Evolutionary conservation across 2,113 vertebrate genomes (phyloP).

Genomic region (Benitochromis conjunctus): DNA sequence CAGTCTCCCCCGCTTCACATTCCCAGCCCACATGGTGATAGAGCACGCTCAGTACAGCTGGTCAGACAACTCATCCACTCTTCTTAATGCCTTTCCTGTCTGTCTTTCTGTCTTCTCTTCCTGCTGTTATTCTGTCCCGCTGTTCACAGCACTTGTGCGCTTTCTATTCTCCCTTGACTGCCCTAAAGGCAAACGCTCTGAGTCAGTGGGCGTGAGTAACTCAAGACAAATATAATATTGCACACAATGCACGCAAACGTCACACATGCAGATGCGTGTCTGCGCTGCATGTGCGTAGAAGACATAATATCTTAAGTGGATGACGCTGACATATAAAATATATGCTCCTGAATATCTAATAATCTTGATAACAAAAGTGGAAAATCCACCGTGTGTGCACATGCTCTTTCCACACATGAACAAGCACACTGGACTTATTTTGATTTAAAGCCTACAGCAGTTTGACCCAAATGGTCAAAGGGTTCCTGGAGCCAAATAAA

Average conservation of each 20-base stretch:
- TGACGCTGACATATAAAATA: not conserved
- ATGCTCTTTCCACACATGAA: not conserved
- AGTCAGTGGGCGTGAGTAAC: slow-evolving; percentile 40
- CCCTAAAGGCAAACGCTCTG: slow-evolving; percentile 31
- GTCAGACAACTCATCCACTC: slow-evolving; percentile 38
- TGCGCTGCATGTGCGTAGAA: not conserved
- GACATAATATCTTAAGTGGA: not conserved
- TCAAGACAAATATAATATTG: slow-evolving; percentile 8
- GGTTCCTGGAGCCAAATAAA: slow-evolving; percentile 21
- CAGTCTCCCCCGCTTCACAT: not conserved
- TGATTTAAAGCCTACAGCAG: slow-evolving; percentile 25
- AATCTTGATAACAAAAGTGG: not conserved
- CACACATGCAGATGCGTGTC: not conserved
- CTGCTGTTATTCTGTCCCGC: not conserved
- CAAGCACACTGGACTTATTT: slow-evolving; percentile 1
- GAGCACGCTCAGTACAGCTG: slow-evolving; percentile 42
- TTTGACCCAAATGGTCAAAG: slow-evolving; percentile 53
- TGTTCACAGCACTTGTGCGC: slow-evolving; percentile 17
- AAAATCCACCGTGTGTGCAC: not conserved
- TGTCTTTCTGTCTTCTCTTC: not conserved
- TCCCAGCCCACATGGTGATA: slow-evolving; percentile 28
- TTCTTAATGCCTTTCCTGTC: slow-evolving; percentile 14
- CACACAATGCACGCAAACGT: slow-evolving; percentile 9
- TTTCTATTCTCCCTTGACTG: slow-evolving; percentile 2
- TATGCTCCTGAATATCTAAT: not conserved